Evolutionary conservation across 2,797 vertebrate genomes (phyloP), one percentile per base, ranked within the genome.

Genomic region (Diglossa cyanea): DNA sequence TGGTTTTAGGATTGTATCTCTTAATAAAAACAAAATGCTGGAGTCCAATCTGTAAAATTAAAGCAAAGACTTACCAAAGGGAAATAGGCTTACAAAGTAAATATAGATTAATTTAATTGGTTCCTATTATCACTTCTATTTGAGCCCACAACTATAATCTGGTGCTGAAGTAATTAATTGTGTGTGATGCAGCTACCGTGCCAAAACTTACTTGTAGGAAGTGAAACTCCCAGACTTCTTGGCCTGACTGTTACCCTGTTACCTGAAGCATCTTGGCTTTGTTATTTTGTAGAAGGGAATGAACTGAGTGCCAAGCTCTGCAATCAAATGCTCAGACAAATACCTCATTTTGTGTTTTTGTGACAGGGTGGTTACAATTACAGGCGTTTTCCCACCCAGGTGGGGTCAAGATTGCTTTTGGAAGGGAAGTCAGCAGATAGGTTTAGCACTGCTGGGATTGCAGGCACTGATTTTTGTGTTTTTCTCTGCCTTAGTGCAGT

Each of bases 151-250:
- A 96, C 97, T 92, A 88, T 97, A 97, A 98, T 97, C 96, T 95
- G 91, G 97, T 93, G 96, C 90, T 97, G 97, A 97, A 97, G 96
- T 98, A 98, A 98, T 98, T 98, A 97, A 98, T 97, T 97, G 96
- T 96, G 98, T 98, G 98, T 97, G 97, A 98, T 97, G 84, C 47
- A 55, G 94, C 97, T 97, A 91, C 91, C 76, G 92, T 97, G 97
- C 98, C 97, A 98, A 98, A 97, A 97, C 65, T 93, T 93, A 93
- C 97, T 97, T 95, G 94, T 81, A 94, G 62, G 80, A 97, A 96
- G 96, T 23, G 65, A 96, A 96, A 90, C 51, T 66, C 12, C 0
- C 75, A 90, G 90, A 79, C 62, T 94, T 93, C 78, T 94, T 97
- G 93, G 18, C 58, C 58, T 39, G 37, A 39, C 35, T 39, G 37